Evolutionary conservation across 1,140 invertebrate species (phyloP), one percentile per base, ranked within the genome.

Genomic region (Zaprionus vittiger): DNA sequence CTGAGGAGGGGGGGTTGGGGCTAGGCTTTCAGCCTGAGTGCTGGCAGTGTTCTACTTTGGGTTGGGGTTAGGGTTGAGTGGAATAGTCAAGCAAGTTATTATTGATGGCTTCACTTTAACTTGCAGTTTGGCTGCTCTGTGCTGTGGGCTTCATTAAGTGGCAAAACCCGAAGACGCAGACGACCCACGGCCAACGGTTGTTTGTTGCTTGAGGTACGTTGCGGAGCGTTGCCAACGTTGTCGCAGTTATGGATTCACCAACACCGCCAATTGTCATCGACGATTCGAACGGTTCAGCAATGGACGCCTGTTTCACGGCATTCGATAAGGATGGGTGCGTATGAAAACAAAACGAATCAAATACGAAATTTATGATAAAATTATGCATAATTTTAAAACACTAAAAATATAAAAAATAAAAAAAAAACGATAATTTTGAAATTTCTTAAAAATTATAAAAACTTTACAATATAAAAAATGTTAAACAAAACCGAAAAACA

Each of bases 231-330:
- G 77, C 67, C 81, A 83, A 80, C 76, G 79, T 86, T 79, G 83
- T 82, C 83, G 77, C 66, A 81, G 85, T 85, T 77, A 92, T 92
- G 91, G 91, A 92, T 84, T 92, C 91, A 91, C 91, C 91, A 87
- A 92, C 91, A 86, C 91, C 91, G 91, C 79, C 90, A 91, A 91
- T 92, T 91, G 87, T 91, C 80, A 91, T 93, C 61, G 93, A 94
- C 75, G 93, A 94, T 91, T 92, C 87, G 73, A 93, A 92, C 91
- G 93, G 94, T 83, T 85, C 93, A 93, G 95, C 95, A 93, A 97
- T 97, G 96, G 96, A 97, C 93, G 96, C 96, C 79, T 97, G 97
- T 93, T 97, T 97, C 93, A 95, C 95, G 85, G 96, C 96, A 67
- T 97, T 97, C 93, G 97, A 97, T 94, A 97, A 97, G 93, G 96